Percentiles rank a stretch among this genome's conserved stretches.
These are phyloP conservation scores for Megaptera novaeangliae DNA, from an alignment of 2,113 vertebrate genomes.

Conservation along the genomic window DNA sequence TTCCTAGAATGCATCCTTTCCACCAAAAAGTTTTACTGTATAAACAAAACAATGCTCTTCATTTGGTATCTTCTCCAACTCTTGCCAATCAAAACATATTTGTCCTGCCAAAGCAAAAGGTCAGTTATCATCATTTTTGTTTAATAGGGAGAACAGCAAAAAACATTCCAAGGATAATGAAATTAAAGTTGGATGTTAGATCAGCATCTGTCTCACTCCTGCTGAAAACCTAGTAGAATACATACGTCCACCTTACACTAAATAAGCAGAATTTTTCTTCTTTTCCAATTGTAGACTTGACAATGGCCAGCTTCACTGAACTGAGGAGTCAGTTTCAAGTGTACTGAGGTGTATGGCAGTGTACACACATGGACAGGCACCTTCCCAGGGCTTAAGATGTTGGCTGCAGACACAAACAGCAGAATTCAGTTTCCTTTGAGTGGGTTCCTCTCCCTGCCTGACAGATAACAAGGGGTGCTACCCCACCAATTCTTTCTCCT, in stretches of 20 bases:
- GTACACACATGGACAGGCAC: not conserved
- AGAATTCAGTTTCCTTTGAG: not conserved
- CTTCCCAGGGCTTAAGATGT: not conserved
- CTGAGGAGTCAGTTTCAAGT: not conserved
- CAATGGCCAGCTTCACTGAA: not conserved
- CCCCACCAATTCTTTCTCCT: not conserved
- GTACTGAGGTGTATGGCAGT: not conserved
- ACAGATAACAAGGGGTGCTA: not conserved
- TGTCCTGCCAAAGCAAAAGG: not conserved
- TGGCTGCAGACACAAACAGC: not conserved
- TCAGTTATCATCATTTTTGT: slow-evolving; percentile 15
- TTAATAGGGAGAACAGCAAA: not conserved
- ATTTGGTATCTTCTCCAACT: not conserved
- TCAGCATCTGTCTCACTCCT: not conserved
- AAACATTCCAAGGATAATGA: not conserved
- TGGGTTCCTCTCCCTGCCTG: not conserved
- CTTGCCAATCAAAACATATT: slow-evolving; percentile 22
- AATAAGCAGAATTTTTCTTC: not conserved
- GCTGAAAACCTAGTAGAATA: not conserved
- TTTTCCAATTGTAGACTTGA: not conserved
- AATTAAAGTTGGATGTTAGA: not conserved
- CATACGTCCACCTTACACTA: not conserved
- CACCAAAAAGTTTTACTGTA: not conserved
- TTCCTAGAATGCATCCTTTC: not conserved
- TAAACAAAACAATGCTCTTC: slow-evolving; percentile 7